Conservation (phyloP, 2,888 invertebrate species). For the Odontomyia ornata region DNA sequence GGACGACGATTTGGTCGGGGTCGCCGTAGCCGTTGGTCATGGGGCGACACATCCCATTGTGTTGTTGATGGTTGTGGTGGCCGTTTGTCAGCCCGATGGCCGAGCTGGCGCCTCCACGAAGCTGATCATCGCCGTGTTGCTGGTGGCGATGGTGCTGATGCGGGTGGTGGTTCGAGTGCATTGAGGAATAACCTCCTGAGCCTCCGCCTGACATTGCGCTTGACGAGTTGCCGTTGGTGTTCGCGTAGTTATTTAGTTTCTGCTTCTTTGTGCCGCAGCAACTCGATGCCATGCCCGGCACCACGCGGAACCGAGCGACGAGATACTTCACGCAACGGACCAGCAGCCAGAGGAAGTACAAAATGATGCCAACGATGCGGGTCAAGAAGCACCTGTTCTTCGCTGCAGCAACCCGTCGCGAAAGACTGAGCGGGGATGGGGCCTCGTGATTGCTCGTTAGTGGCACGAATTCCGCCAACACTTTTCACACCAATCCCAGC, state of each 20-base stretch:
- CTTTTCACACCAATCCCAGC: slow-evolving; percentile 17
- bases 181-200: slow-evolving; percentile 54
- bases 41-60: slow-evolving; percentile 22
- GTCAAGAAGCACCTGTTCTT: neutral
- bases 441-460: neutral
- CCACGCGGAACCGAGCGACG: neutral
- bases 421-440: neutral
- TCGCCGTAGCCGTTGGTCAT: slow-evolving; percentile 47
- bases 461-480: neutral
- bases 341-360: slow-evolving; percentile 18
- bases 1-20: slow-evolving; percentile 74
- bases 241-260: slow-evolving; percentile 75
- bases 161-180: slow-evolving; percentile 49
- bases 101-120: slow-evolving; percentile 3
- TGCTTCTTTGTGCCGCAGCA: slow-evolving; percentile 94
- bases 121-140: slow-evolving; percentile 45
- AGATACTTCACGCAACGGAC: slow-evolving; percentile 20
- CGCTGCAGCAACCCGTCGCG: neutral
- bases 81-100: slow-evolving; percentile 63
- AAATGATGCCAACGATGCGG: neutral
- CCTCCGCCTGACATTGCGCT: slow-evolving; percentile 53
- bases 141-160: slow-evolving; percentile 49
- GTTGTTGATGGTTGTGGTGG: slow-evolving; percentile 52
- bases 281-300: slow-evolving; percentile 78
- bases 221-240: slow-evolving; percentile 46